These are phyloP conservation scores for Xanthia togata DNA, from an alignment of 2,888 invertebrate species.

Conservation along the genomic window DNA sequence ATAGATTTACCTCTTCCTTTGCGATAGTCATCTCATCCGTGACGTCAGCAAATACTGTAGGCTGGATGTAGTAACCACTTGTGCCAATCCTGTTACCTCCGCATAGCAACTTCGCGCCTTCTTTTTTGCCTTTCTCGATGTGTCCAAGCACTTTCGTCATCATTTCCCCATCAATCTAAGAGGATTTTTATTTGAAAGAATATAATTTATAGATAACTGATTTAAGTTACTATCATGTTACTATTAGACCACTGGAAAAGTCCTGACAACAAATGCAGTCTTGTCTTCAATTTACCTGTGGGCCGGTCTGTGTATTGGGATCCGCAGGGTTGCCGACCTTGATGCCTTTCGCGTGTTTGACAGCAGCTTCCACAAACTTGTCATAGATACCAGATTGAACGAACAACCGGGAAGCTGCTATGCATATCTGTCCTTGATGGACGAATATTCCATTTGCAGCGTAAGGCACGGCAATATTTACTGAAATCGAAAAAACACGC, in stretches of 20 bases:
- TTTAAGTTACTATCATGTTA: background rate
- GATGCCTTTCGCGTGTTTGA: conserved; percentile 91
- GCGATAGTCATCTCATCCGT: conserved; percentile 94
- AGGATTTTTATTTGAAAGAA: background rate
- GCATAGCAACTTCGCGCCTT: conserved; percentile 94
- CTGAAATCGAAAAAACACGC: conserved; percentile 37
- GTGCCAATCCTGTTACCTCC: conserved; percentile 93
- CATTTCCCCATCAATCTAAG: conserved; percentile 92
- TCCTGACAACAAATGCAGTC: background rate
- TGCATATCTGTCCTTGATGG: conserved; percentile 70
- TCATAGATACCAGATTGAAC: conserved; percentile 92
- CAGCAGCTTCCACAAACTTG: conserved; percentile 93
- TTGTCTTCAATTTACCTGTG: conserved; percentile 86
- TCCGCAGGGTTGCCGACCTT: conserved; percentile 94
- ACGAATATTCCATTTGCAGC: conserved; percentile 68
- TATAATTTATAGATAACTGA: background rate
- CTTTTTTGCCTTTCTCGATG: conserved; percentile 94
- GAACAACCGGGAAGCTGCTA: conserved; percentile 70
- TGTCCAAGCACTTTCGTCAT: conserved; percentile 93
- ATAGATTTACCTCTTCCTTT: conserved; percentile 92
- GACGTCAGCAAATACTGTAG: conserved; percentile 94
- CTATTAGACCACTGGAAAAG: background rate
- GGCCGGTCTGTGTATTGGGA: conserved; percentile 92
- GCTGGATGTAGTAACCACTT: conserved; percentile 94
- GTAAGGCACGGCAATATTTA: conserved; percentile 65